Conservation (phyloP, 1,140 invertebrate species). For the Caenorhabditis remanei region DNA sequence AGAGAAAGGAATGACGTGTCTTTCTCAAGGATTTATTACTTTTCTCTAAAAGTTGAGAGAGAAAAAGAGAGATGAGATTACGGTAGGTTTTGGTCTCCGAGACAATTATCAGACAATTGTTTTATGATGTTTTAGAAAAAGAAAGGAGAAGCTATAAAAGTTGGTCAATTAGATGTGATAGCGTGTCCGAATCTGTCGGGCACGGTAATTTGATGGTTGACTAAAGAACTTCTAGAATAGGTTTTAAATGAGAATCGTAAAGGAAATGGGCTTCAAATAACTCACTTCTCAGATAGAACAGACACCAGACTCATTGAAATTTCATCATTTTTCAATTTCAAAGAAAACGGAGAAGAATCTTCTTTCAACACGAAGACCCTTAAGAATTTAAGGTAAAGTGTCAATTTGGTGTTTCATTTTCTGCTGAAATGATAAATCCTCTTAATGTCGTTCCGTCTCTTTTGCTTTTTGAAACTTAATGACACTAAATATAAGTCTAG, state of each 20-base stretch:
- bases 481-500: background rate
- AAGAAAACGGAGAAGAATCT: background rate
- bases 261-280: background rate
- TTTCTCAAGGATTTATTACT: conserved; percentile 31
- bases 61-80: background rate
- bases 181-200: background rate
- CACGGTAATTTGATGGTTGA: conserved; percentile 8
- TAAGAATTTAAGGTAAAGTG: too few relatives aligned
- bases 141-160: conserved; percentile 24
- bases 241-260: background rate
- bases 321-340: background rate
- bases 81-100: conserved; percentile 12
- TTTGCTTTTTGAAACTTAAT: background rate
- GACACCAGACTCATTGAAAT: too few relatives aligned
- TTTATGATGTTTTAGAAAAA: conserved; percentile 32
- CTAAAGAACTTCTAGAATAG: too few relatives aligned
- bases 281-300: too few relatives aligned
- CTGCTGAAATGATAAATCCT: background rate
- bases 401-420: background rate
- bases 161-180: conserved; percentile 44
- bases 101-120: conserved; percentile 6
- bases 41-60: background rate
- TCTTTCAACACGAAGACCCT: background rate
- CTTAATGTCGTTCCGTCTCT: background rate
- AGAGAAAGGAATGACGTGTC: conserved; percentile 9